phyloP scores from a whole-genome alignment of 92 coral and sea anemone genomes.

The Heliopora coerulea region DNA sequence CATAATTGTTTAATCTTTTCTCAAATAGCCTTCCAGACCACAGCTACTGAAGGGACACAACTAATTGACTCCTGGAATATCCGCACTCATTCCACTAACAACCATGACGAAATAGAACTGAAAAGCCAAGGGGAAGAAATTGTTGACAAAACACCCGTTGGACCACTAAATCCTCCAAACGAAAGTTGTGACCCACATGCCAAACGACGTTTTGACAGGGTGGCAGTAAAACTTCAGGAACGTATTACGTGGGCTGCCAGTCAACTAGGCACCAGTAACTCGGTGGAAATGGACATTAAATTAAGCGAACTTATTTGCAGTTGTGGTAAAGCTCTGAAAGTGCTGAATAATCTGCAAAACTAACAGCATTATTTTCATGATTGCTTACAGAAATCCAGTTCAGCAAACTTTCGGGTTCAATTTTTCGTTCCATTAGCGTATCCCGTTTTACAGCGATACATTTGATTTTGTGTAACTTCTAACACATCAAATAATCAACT shows the following conservation, averaged over 20 bases:
- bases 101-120: neutral
- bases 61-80: neutral
- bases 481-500: too few relatives aligned
- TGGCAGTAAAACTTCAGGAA: constrained; percentile 16
- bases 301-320: constrained; percentile 27
- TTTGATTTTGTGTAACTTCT: too few relatives aligned
- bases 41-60: neutral
- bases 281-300: constrained; percentile 39
- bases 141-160: neutral
- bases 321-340: constrained; percentile 34
- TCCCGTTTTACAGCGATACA: too few relatives aligned
- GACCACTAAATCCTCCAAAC: neutral
- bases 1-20: neutral
- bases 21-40: neutral
- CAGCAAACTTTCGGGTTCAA: too few relatives aligned
- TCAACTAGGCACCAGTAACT: constrained; percentile 24
- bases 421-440: too few relatives aligned
- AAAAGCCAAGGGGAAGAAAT: neutral
- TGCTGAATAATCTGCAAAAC: constrained; percentile 14
- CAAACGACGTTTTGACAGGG: neutral
- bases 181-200: neutral
- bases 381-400: too few relatives aligned
- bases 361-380: too few relatives aligned
- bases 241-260: constrained; percentile 20
- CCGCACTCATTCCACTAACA: neutral